Conservation (phyloP, 2,888 invertebrate species). For the Protonemura montana region DNA sequence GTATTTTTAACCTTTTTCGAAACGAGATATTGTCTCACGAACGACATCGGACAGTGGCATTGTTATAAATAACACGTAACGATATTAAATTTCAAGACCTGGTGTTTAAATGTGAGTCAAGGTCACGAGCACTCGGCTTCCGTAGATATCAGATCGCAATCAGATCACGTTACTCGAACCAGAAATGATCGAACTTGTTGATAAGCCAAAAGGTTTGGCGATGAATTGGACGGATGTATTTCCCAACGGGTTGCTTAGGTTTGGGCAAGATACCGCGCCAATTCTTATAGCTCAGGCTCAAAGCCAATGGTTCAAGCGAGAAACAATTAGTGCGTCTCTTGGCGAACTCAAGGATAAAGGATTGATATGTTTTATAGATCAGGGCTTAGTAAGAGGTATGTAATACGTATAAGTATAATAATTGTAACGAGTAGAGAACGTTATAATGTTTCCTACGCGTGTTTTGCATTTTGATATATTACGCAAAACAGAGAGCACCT, state of each 20-base stretch:
- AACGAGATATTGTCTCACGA: not conserved
- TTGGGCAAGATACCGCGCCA: not conserved
- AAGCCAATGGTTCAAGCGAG: not conserved
- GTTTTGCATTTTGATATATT: not conserved
- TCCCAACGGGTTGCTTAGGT: not conserved
- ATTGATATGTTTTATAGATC: not conserved
- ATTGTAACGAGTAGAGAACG: not conserved
- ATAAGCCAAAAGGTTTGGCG: not conserved
- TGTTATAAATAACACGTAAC: constrained; percentile 12
- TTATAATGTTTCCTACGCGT: not conserved
- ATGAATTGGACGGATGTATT: not conserved
- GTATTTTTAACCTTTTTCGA: too few species aligned
- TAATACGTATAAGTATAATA: not conserved
- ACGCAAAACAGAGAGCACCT: not conserved
- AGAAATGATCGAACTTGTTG: not conserved
- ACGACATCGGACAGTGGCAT: not conserved
- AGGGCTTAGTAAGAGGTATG: not conserved
- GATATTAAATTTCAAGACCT: not conserved
- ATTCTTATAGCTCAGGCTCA: not conserved
- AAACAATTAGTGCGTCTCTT: not conserved
- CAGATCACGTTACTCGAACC: not conserved
- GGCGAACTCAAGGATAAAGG: not conserved
- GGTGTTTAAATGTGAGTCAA: not conserved
- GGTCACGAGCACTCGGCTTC: not conserved
- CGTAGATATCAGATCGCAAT: not conserved